A percentile compares a stretch with the other conserved stretches of the same genome.
These are phyloP conservation scores for Lepus timidus DNA, from an alignment of 2,113 vertebrate species.

Conservation along the genomic window DNA sequence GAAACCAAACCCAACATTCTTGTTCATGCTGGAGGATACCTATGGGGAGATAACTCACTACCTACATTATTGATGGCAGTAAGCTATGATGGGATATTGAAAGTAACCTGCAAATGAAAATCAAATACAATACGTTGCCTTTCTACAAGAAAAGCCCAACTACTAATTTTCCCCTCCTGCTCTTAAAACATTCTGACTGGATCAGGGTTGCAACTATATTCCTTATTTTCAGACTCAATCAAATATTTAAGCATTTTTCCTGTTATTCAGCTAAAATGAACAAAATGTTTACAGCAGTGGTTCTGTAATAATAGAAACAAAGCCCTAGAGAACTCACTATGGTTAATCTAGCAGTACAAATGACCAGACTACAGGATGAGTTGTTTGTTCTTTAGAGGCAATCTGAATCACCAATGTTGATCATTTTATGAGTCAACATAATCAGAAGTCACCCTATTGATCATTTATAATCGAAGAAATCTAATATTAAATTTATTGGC, in stretches of 20 bases:
- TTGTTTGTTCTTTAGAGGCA: conserved; percentile 25
- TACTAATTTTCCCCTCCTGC: conserved; percentile 33
- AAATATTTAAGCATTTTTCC: conserved; percentile 61
- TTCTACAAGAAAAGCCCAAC: conserved; percentile 50
- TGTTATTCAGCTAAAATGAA: conserved; percentile 54
- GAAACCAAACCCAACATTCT: neutral
- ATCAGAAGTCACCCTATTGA: conserved; percentile 36
- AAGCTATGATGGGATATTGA: conserved; percentile 8
- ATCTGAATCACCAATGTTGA: neutral
- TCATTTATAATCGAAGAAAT: conserved; percentile 33
- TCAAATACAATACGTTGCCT: conserved; percentile 53
- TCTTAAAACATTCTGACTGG: conserved; percentile 57
- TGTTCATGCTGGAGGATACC: neutral
- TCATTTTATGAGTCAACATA: conserved; percentile 10
- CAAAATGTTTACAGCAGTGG: conserved; percentile 44
- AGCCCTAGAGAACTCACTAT: neutral
- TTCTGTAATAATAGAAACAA: conserved; percentile 51
- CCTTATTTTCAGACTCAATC: conserved; percentile 64
- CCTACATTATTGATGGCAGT: conserved; percentile 10
- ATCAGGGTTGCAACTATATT: conserved; percentile 44
- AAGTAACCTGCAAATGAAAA: conserved; percentile 62
- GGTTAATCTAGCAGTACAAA: conserved; percentile 45
- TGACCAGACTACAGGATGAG: neutral
- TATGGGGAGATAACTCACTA: conserved; percentile 26
- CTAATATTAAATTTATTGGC: neutral